These are phyloP conservation scores for Cavia porcellus DNA, from an alignment of 2,113 vertebrate species.

Conservation along the genomic window DNA sequence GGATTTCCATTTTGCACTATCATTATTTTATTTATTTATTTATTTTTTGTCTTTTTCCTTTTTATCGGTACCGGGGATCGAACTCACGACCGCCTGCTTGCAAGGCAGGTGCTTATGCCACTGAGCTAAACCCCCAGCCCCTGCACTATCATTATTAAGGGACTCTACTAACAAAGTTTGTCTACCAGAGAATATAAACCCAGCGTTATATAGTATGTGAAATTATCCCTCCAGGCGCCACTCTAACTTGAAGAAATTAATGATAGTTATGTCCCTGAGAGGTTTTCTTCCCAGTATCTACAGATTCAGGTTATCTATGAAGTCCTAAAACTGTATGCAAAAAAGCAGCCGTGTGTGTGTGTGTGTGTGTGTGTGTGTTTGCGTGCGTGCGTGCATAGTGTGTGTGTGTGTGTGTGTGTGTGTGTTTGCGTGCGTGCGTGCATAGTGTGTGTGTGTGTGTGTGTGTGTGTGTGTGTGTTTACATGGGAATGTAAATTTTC, in stretches of 20 bases:
- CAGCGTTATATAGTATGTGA: neutral
- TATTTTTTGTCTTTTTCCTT: too few species aligned
- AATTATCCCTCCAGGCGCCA: neutral
- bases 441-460: too few species aligned
- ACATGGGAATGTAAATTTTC: neutral
- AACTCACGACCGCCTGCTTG: too few species aligned
- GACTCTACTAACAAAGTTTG: neutral
- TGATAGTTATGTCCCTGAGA: neutral
- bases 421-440: neutral
- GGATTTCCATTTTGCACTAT: neutral
- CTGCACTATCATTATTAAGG: neutral
- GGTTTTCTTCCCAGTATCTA: neutral
- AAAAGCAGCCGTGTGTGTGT: neutral
- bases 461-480: too few species aligned
- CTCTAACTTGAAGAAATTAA: neutral
- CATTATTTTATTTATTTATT: too few species aligned
- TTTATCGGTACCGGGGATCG: too few species aligned
- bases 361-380: too few species aligned
- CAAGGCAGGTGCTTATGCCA: too few species aligned
- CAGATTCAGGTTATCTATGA: neutral
- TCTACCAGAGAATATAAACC: neutral
- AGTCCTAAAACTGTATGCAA: neutral
- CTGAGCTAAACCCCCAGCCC: too few species aligned
- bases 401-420: too few species aligned
- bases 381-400: too few species aligned